These are phyloP conservation scores for Pharmacophagus antenor DNA, from an alignment of 2,888 invertebrate genomes.

Conservation along the genomic window DNA sequence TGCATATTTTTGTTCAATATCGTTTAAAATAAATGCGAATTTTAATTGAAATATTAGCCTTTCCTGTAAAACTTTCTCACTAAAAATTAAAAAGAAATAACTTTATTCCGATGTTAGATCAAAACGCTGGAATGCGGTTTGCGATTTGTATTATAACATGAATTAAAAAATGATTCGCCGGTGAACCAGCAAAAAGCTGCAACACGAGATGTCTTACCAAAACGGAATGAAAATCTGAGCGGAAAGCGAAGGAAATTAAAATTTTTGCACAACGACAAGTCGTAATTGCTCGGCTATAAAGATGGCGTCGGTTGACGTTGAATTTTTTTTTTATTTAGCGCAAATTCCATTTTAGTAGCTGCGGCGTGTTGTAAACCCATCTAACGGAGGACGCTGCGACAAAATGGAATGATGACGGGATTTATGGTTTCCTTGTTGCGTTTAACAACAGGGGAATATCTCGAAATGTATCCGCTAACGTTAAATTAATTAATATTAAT, in stretches of 20 bases:
- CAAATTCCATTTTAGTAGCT: conserved; percentile 41
- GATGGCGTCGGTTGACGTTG: conserved; percentile 36
- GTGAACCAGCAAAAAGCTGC: conserved; percentile 10
- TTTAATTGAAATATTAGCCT: no score
- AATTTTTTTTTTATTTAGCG: conserved; percentile 44
- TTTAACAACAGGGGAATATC: no score
- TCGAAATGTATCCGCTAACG: no score
- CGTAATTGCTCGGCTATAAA: conserved; percentile 40
- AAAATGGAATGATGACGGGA: background rate
- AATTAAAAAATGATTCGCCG: conserved; percentile 5
- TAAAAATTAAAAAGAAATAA: no score
- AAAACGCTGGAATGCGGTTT: no score
- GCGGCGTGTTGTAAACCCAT: conserved; percentile 37
- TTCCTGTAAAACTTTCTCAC: no score
- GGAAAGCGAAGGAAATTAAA: conserved; percentile 37
- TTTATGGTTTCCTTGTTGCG: background rate
- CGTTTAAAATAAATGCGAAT: no score
- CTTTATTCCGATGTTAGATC: no score
- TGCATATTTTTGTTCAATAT: no score
- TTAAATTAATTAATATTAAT: no score
- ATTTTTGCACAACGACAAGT: conserved; percentile 33
- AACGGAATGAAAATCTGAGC: conserved; percentile 34
- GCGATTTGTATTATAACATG: background rate
- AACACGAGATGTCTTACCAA: conserved; percentile 35
- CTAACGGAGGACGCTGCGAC: conserved; percentile 4